Percentiles rank a stretch among this genome's conserved stretches.
These are phyloP conservation scores for Heliopora coerulea DNA, from an alignment of 92 coral and sea anemone genomes.

Conservation along the genomic window DNA sequence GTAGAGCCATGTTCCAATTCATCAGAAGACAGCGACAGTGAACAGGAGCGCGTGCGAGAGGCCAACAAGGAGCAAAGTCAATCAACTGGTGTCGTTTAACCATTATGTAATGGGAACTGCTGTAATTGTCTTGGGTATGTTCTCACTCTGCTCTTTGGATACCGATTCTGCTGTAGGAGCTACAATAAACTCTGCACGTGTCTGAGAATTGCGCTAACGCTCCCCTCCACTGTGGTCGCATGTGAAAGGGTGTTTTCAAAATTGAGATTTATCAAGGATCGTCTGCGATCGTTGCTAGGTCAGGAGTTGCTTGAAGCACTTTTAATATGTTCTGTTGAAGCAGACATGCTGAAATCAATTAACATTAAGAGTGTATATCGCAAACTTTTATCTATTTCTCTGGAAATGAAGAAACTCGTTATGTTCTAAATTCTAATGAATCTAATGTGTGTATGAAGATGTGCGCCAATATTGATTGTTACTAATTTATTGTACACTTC, in stretches of 20 bases:
- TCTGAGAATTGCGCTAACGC: conserved; percentile 9
- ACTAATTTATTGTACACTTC: background rate
- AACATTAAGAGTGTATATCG: background rate
- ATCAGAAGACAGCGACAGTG: conserved; percentile 16
- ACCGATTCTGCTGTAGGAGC: conserved; percentile 12
- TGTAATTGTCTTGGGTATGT: conserved; percentile 5
- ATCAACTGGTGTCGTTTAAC: background rate
- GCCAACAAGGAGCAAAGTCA: background rate
- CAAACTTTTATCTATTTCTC: conserved; percentile 1
- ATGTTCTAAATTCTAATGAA: background rate
- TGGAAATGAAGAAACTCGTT: conserved; percentile 7
- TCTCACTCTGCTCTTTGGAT: background rate
- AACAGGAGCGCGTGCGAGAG: too few species aligned
- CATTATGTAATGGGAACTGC: conserved; percentile 7
- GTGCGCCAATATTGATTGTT: background rate
- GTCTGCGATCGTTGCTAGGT: conserved; percentile 6
- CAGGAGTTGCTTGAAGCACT: background rate
- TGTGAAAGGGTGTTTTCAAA: conserved; percentile 14
- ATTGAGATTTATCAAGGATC: conserved; percentile 8
- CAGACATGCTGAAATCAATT: conserved; percentile 12
- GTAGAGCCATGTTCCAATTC: background rate
- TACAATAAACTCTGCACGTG: conserved; percentile 14
- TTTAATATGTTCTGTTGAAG: background rate
- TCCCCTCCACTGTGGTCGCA: conserved; percentile 15
- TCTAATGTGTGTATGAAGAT: background rate